Conservation (phyloP, 2,113 vertebrate species). For the Peucedramus taeniatus region DNA sequence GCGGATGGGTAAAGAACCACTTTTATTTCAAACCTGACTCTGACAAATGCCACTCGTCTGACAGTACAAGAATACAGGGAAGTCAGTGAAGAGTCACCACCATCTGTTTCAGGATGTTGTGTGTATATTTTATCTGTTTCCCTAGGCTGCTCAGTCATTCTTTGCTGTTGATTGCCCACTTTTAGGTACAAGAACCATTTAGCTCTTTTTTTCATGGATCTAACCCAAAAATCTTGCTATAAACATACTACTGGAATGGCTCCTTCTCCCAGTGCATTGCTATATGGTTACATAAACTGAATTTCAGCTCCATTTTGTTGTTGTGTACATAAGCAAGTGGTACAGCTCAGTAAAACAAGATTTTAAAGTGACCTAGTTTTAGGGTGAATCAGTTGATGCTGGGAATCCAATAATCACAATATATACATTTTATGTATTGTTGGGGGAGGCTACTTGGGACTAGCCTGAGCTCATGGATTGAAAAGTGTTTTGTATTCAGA, state of each 20-base stretch:
- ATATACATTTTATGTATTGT: not conserved
- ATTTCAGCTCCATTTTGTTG: not conserved
- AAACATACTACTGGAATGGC: not conserved
- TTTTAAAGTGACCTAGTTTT: not conserved
- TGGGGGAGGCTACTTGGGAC: not conserved
- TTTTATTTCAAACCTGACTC: not conserved
- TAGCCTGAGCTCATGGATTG: not conserved
- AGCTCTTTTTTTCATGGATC: not conserved
- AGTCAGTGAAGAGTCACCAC: not conserved
- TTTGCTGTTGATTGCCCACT: not conserved
- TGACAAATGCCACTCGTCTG: not conserved
- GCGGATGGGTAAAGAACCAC: not conserved
- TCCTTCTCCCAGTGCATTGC: not conserved
- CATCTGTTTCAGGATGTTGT: not conserved
- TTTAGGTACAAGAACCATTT: not conserved
- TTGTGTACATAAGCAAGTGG: fast-evolving
- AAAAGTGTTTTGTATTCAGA: not conserved
- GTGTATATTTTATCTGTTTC: not conserved
- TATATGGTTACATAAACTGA: not conserved
- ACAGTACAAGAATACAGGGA: not conserved
- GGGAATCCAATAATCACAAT: not conserved
- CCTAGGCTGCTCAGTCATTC: not conserved
- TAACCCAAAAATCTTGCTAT: not conserved
- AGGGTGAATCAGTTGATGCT: not conserved
- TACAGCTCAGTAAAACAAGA: not conserved